Base-by-base conservation (phyloP, 2,113 vertebrate species). In the Aegotheles bennettii region DNA sequence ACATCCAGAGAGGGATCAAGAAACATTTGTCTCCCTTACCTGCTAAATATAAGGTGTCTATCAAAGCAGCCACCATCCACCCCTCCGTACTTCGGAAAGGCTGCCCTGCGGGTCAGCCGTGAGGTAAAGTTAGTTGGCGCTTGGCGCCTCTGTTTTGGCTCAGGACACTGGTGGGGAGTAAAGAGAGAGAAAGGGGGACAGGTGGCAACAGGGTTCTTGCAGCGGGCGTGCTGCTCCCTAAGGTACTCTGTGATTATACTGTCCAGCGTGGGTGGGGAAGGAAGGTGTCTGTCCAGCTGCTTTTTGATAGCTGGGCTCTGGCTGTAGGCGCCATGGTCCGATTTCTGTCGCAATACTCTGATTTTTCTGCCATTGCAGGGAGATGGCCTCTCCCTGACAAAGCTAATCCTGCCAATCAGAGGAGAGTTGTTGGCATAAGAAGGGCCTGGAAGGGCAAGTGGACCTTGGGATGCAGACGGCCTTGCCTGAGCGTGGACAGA, bases 131-230 rank as follows among this genome's bases (percentile, higher is more conserved):
- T 99, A 96, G 98, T 98, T 90, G 99, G 99, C 28, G 99, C 99
- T 94, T 99, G 99, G 59, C 99, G 98, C 97, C 99, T 99, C 98
- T 99, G 99, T 97, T 99, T 99, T 98, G 99, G 99, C 97, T 99
- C 99, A 68, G 99, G 99, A 97, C 99, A 99, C 76, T 99, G 99
- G 91, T 99, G 99, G 57, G 99, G 99, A 60, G 99, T 99, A 97
- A 99, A 99, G 80, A 99, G 99, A 91, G 99, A 99, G 97, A 99
- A 99, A 40, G 99, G 99, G n/a, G 99, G 99, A 93, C 99, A 99
- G 79, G 99, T 99, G 70, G 99, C 99, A 69, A 99, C 99, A 7
- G 99, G 99, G 98, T 99, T 99, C 97, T 99, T 99, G 98, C 99
- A 99, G 96, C 99, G 99, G 29, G 99, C 99, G 3, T 99, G 99